These are phyloP conservation scores for Haliaeetus leucogaster DNA, from an alignment of 2,113 vertebrate species.

Conservation along the genomic window DNA sequence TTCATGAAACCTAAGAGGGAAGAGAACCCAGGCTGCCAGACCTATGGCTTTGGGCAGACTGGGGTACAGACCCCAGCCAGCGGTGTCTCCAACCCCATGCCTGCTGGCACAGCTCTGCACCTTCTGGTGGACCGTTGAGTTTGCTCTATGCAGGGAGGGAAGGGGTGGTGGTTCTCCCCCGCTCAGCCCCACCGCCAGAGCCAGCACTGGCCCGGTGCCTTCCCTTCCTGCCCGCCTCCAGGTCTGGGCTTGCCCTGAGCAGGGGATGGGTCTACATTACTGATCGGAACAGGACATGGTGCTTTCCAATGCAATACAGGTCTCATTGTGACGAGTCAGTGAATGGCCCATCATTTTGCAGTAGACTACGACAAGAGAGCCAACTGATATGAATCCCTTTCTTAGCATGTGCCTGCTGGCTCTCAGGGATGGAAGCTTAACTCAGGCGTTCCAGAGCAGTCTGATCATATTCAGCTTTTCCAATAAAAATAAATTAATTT, in stretches of 20 bases:
- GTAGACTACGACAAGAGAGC: neutral
- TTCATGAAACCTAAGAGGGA: neutral
- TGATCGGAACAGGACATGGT: fast-evolving
- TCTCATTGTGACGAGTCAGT: neutral
- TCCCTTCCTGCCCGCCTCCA: neutral
- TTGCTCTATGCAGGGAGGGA: neutral
- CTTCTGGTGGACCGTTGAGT: neutral
- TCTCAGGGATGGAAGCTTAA: neutral
- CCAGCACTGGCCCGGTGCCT: neutral
- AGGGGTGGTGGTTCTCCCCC: fast-evolving
- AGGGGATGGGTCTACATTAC: neutral
- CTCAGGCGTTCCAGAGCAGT: neutral
- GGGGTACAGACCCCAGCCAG: neutral
- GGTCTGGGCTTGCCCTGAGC: neutral
- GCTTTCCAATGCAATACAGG: neutral
- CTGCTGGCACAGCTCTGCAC: neutral
- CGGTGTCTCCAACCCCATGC: fast-evolving
- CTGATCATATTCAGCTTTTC: neutral
- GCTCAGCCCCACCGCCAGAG: neutral
- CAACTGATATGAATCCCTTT: neutral
- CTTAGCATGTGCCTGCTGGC: neutral
- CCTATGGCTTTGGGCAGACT: neutral
- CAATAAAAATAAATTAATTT: neutral
- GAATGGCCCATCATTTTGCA: neutral
- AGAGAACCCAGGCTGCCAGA: neutral